Evolutionary conservation across 2,888 invertebrate species (phyloP).

Genomic region (Acholoe squamosa): DNA sequence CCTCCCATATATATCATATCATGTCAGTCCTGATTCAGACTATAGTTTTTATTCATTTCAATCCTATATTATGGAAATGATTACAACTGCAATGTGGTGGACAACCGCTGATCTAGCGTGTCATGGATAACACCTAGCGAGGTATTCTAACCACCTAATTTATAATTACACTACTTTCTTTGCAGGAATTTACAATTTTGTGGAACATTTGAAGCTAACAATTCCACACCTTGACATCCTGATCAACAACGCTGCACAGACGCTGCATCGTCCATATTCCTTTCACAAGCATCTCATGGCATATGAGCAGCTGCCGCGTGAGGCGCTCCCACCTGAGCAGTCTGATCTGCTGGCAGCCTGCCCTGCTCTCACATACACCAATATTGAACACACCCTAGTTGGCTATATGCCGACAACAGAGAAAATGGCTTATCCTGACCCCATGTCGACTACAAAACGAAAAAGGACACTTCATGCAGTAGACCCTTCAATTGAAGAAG

Average conservation of each 20-base stretch:
- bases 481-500: background rate
- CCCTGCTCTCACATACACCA: background rate
- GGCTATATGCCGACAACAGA: background rate
- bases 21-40: too few relatives aligned
- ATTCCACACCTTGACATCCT: constrained; percentile 65
- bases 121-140: too few relatives aligned
- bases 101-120: too few relatives aligned
- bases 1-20: too few relatives aligned
- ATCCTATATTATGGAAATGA: too few relatives aligned
- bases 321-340: constrained; percentile 49
- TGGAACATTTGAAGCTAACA: constrained; percentile 49
- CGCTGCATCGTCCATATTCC: constrained; percentile 62
- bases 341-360: background rate
- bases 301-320: constrained; percentile 58
- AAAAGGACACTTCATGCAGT: background rate
- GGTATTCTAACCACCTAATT: background rate
- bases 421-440: background rate
- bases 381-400: background rate
- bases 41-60: too few relatives aligned
- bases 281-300: constrained; percentile 62
- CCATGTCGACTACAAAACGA: background rate
- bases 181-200: constrained; percentile 65
- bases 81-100: too few relatives aligned
- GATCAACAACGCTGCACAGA: constrained; percentile 67
- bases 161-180: background rate